phyloP scores from a whole-genome alignment of 1,140 invertebrate species.

The Scylla paramamosain region DNA sequence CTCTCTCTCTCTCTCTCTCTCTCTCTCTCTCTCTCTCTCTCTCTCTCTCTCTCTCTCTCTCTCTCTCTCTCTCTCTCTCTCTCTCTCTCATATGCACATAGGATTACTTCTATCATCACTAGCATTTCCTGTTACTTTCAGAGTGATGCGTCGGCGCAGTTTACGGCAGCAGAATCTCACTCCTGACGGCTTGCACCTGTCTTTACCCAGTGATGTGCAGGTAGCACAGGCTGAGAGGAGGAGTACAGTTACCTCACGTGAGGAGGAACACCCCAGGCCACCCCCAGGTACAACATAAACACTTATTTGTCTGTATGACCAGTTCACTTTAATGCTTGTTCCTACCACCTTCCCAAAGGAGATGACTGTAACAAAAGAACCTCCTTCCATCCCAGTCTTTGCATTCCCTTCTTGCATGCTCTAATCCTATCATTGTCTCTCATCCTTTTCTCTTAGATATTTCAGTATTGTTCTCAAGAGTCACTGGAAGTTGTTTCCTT shows the following conservation, averaged over 20 bases:
- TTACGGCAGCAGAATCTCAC: constrained; percentile 51
- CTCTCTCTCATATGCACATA: not conserved
- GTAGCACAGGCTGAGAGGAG: not conserved
- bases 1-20: not conserved
- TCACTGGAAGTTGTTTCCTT: too few relatives aligned
- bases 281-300: constrained; percentile 27
- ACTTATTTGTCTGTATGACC: too few relatives aligned
- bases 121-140: not conserved
- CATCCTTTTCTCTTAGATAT: too few relatives aligned
- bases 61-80: not conserved
- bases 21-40: too few relatives aligned
- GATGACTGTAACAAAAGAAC: too few relatives aligned
- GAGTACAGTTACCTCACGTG: not conserved
- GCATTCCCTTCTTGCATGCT: too few relatives aligned
- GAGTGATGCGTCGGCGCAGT: constrained; percentile 35
- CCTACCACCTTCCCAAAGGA: too few relatives aligned
- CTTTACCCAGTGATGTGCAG: constrained; percentile 31
- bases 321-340: too few relatives aligned
- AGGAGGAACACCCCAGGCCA: not conserved
- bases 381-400: too few relatives aligned
- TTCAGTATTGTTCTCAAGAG: too few relatives aligned
- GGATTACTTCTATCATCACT: not conserved
- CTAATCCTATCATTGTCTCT: too few relatives aligned
- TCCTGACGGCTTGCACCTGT: constrained; percentile 45
- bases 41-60: too few relatives aligned